Evolutionary conservation across 1,140 invertebrate genomes (phyloP).

Genomic region (Drosophila elegans): DNA sequence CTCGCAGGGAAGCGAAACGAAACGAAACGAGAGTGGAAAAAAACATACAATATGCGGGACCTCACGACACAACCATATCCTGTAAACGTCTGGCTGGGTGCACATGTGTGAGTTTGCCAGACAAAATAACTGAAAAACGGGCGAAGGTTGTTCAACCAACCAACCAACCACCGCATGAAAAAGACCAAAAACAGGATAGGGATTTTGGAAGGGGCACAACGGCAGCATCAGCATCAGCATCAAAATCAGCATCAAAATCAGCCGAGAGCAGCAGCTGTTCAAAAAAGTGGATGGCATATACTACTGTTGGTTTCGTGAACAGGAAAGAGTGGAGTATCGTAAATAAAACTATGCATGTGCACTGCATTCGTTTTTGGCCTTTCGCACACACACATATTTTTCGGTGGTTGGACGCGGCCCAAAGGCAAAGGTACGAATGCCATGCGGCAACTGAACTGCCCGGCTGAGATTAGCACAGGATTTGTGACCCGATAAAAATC

Average conservation of each 20-base stretch:
- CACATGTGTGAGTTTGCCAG: constrained; percentile 37
- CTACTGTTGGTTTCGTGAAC: constrained; percentile 6
- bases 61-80: constrained; percentile 61
- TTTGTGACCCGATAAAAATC: constrained; percentile 64
- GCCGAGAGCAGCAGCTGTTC: constrained; percentile 51
- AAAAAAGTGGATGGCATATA: constrained; percentile 62
- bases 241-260: constrained; percentile 22
- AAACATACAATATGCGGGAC: constrained; percentile 76
- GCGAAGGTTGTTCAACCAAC: constrained; percentile 80
- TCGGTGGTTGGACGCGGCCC: constrained; percentile 58
- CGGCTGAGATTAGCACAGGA: constrained; percentile 70
- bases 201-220: background rate
- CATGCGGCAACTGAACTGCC: constrained; percentile 55
- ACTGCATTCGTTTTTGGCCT: constrained; percentile 51
- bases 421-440: constrained; percentile 10
- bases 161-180: constrained; percentile 55
- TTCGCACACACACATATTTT: constrained; percentile 35
- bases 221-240: constrained; percentile 9
- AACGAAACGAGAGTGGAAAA: constrained; percentile 59
- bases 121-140: constrained; percentile 77
- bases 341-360: constrained; percentile 55
- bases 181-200: constrained; percentile 35
- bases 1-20: constrained; percentile 63
- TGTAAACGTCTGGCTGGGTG: constrained; percentile 50
- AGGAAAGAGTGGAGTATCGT: constrained; percentile 15